Evolutionary conservation across 2,888 invertebrate genomes (phyloP).

Genomic region (Caenorhabditis sp.): DNA sequence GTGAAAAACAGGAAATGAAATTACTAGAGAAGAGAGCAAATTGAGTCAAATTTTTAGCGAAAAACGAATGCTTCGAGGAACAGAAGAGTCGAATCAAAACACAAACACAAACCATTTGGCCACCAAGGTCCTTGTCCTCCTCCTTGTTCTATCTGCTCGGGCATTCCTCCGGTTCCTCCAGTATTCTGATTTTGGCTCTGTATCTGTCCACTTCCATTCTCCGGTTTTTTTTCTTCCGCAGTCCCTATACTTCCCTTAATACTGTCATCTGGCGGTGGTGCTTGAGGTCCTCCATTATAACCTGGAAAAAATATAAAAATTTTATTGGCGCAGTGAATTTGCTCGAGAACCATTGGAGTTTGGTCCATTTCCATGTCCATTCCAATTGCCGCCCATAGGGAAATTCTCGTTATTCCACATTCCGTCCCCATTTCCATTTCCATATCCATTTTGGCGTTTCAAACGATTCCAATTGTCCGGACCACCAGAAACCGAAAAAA

Average conservation of each 20-base stretch:
- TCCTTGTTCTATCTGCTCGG: background rate
- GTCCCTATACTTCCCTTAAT: slow-evolving; percentile 50
- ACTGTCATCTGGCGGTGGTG: slow-evolving; percentile 45
- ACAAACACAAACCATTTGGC: slow-evolving; percentile 39
- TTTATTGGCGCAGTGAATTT: background rate
- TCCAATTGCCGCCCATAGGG: slow-evolving; percentile 40
- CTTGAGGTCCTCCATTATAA: slow-evolving; percentile 27
- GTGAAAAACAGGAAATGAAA: background rate
- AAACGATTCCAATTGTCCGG: slow-evolving; percentile 20
- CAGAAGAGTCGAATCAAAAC: background rate
- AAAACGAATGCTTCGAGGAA: background rate
- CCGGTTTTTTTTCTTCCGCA: slow-evolving; percentile 30
- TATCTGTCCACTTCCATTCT: too few relatives aligned
- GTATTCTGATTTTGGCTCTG: slow-evolving; percentile 21
- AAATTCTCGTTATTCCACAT: slow-evolving; percentile 54
- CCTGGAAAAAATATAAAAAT: slow-evolving; percentile 14
- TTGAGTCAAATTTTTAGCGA: background rate
- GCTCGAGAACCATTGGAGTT: slow-evolving; percentile 58
- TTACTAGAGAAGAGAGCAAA: background rate
- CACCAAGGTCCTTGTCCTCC: slow-evolving; percentile 38
- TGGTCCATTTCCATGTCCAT: slow-evolving; percentile 57
- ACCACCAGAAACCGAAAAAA: too few relatives aligned
- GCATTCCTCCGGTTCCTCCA: too few relatives aligned
- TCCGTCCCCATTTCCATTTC: slow-evolving; percentile 22
- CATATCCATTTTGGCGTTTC: slow-evolving; percentile 55